phyloP scores from a whole-genome alignment of 2,113 vertebrate genomes.

The Myotis yumanensis region DNA sequence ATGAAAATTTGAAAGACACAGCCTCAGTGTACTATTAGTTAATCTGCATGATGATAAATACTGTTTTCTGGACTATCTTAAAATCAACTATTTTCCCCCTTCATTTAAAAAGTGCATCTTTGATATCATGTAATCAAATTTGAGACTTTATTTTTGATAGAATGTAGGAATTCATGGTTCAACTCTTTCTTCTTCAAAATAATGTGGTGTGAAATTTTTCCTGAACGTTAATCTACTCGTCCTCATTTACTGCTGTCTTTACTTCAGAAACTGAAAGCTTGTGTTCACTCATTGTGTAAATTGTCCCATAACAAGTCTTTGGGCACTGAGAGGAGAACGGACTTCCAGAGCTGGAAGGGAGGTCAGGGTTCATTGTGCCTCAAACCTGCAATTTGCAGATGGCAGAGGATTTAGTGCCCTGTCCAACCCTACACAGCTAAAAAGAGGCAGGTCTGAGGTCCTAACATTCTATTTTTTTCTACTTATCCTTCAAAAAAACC shows the following conservation, averaged over 20 bases:
- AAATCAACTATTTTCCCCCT: background rate
- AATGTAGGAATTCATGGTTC: background rate
- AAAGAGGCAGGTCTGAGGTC: background rate
- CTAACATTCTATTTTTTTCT: background rate
- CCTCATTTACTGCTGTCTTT: background rate
- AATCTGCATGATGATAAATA: background rate
- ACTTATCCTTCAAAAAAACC: background rate
- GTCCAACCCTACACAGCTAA: too few species aligned
- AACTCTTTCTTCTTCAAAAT: background rate
- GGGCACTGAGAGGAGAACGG: background rate
- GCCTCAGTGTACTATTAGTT: background rate
- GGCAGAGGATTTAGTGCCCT: background rate
- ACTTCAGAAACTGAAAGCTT: background rate
- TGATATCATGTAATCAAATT: background rate
- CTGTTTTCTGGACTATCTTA: background rate
- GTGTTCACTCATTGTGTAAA: background rate
- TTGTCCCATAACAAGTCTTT: background rate
- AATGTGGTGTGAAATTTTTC: constrained; percentile 4
- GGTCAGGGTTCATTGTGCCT: background rate
- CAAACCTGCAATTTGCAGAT: background rate
- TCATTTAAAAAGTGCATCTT: background rate
- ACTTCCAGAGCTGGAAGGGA: background rate
- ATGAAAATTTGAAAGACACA: background rate
- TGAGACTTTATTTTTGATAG: background rate
- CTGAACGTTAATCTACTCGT: background rate